Conservation (phyloP, 1,140 invertebrate genomes). For the Lamellibrachia luymesi region DNA sequence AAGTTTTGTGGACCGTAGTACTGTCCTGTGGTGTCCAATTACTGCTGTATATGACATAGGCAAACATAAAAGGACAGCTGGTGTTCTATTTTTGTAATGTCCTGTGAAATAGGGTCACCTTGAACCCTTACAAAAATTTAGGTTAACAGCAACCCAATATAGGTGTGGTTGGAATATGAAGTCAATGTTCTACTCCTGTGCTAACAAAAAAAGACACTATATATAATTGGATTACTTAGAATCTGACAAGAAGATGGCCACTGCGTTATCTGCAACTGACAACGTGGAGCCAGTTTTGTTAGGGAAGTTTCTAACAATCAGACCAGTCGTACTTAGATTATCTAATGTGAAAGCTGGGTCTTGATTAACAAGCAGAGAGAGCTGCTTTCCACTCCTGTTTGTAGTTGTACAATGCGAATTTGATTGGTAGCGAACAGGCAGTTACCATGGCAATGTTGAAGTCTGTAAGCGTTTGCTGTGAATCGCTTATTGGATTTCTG, state of each 20-base stretch:
- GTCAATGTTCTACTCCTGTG: too few relatives aligned
- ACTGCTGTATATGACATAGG: neutral
- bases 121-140: neutral
- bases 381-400: neutral
- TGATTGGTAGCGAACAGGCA: neutral
- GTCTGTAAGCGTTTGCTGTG: neutral
- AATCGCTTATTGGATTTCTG: neutral
- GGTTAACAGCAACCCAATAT: neutral
- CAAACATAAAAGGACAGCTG: neutral
- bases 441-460: neutral
- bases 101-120: neutral
- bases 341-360: neutral
- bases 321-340: neutral
- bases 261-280: neutral
- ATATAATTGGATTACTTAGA: neutral
- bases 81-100: too few relatives aligned
- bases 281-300: neutral
- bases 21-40: neutral
- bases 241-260: neutral
- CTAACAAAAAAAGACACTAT: neutral
- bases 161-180: neutral
- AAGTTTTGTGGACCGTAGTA: neutral
- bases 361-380: conserved; percentile 1
- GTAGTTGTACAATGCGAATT: neutral
- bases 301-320: neutral